Conservation (phyloP, 2,797 vertebrate genomes). For the Semotilus atromaculatus region DNA sequence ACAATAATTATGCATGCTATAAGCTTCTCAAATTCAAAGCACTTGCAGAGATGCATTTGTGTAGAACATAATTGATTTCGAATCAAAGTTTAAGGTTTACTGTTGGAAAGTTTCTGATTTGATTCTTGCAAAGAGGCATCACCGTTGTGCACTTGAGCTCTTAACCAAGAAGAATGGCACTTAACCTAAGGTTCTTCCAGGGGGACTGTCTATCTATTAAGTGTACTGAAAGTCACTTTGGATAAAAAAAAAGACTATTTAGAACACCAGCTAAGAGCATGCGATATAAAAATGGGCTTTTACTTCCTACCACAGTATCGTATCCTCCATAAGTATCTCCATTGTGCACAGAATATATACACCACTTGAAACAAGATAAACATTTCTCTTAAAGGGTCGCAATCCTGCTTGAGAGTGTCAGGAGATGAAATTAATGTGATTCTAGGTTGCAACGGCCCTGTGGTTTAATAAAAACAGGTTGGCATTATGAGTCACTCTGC, state of each 20-base stretch:
- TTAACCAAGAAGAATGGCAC: conserved; percentile 9
- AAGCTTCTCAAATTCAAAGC: neutral
- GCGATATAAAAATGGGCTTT: neutral
- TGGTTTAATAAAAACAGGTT: conserved; percentile 18
- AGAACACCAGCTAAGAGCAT: neutral
- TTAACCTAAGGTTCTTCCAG: neutral
- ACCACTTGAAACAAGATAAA: conserved; percentile 25
- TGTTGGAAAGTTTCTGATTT: neutral
- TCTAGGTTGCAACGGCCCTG: neutral
- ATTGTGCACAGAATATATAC: conserved; percentile 11
- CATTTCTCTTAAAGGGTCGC: conserved; percentile 17
- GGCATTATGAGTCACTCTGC: conserved; percentile 20
- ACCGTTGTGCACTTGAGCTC: neutral
- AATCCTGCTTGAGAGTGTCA: conserved; percentile 1
- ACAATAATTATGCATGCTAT: neutral
- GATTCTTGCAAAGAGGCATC: neutral
- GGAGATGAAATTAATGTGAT: conserved; percentile 2
- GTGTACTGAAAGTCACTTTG: neutral
- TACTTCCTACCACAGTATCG: neutral
- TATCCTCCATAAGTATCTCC: neutral
- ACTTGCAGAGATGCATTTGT: neutral
- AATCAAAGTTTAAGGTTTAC: neutral
- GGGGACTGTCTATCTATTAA: neutral
- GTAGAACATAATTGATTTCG: neutral
- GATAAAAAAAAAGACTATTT: neutral